Conservation (phyloP, 2,888 invertebrate species). For the Pyrgus malvae region DNA sequence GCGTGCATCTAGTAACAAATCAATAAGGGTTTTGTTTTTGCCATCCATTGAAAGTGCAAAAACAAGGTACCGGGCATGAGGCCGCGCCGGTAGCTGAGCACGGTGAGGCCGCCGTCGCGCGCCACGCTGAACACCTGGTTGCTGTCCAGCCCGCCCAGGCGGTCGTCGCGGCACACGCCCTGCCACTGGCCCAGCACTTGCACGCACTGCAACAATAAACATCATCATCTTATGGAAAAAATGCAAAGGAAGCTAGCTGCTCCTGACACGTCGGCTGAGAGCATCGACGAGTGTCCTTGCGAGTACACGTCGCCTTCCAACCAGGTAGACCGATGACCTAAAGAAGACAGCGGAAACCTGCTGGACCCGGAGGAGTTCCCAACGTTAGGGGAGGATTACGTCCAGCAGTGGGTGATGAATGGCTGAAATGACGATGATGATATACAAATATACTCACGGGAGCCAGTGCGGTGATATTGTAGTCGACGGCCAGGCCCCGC, state of each 20-base stretch:
- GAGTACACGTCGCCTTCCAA: too few relatives aligned
- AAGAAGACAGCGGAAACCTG: too few relatives aligned
- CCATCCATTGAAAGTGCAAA: too few relatives aligned
- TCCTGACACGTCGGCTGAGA: too few relatives aligned
- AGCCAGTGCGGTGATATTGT: constrained; percentile 91
- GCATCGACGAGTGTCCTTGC: too few relatives aligned
- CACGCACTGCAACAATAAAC: constrained; percentile 83
- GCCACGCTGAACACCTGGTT: constrained; percentile 89
- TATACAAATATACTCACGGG: constrained; percentile 75
- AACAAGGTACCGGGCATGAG: constrained; percentile 2
- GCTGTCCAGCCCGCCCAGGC: constrained; percentile 90
- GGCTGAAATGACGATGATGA: background rate
- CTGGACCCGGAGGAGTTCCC: too few relatives aligned
- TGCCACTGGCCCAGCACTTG: constrained; percentile 92
- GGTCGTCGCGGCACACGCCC: constrained; percentile 92
- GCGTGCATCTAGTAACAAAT: too few relatives aligned
- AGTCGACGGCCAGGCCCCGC: constrained; percentile 89
- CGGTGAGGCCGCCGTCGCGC: constrained; percentile 88
- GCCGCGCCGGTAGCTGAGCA: constrained; percentile 87
- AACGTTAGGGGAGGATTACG: too few relatives aligned
- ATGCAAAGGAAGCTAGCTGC: too few relatives aligned
- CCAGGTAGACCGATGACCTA: too few relatives aligned
- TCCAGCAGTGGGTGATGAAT: background rate
- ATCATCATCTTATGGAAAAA: too few relatives aligned
- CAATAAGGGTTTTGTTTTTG: background rate